Conservation (phyloP, 2,113 vertebrate species). For the Platycercus adscitus region DNA sequence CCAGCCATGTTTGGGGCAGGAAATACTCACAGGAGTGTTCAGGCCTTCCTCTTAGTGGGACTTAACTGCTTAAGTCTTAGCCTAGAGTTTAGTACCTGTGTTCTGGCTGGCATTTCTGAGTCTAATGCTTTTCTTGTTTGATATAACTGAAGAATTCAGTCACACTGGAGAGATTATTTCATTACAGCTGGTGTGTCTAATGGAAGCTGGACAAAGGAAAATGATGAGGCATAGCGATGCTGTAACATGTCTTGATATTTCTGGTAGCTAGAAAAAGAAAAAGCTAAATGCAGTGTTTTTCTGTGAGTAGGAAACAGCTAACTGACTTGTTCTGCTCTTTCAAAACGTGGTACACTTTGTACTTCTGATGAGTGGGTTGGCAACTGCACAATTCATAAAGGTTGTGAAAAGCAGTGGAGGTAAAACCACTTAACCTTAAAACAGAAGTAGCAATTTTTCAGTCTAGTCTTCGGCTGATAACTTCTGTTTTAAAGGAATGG, state of each 20-base stretch:
- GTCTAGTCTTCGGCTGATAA: not conserved
- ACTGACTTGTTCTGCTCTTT: not conserved
- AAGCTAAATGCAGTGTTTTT: not conserved
- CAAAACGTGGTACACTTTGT: not conserved
- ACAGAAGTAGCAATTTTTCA: not conserved
- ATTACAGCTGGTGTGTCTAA: not conserved
- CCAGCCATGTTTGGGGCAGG: not conserved
- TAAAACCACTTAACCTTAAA: not conserved
- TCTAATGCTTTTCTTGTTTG: not conserved
- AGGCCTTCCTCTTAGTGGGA: not conserved
- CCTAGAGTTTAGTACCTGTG: not conserved
- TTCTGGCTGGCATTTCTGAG: not conserved
- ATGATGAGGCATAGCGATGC: rapidly evolving
- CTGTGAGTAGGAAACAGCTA: not conserved
- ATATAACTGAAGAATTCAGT: not conserved
- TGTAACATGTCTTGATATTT: not conserved
- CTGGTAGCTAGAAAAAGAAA: not conserved
- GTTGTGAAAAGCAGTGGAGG: not conserved
- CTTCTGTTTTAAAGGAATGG: not conserved
- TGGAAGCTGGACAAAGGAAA: not conserved
- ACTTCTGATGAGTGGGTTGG: not conserved
- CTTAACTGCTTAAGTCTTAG: not conserved
- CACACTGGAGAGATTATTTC: not conserved
- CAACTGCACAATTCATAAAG: not conserved
- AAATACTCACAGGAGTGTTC: not conserved